Evolutionary conservation across 2,888 invertebrate species (phyloP).

Genomic region (Schizotus pectinicornis): DNA sequence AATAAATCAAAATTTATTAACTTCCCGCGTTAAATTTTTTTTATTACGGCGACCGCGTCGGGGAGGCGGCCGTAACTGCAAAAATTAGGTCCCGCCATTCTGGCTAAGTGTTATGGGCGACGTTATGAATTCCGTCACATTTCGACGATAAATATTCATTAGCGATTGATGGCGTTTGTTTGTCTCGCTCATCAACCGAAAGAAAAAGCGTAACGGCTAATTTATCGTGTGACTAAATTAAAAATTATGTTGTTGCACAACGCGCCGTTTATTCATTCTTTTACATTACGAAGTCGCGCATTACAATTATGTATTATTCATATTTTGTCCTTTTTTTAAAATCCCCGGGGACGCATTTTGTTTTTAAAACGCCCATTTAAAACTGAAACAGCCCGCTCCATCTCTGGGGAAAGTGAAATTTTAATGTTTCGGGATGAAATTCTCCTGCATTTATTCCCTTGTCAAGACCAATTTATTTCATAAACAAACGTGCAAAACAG

Average conservation of each 20-base stretch:
- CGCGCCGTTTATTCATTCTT: slow-evolving; percentile 13
- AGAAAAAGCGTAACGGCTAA: slow-evolving; percentile 15
- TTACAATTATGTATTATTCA: slow-evolving; percentile 33
- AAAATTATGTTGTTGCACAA: slow-evolving; percentile 22
- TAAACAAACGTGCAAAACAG: slow-evolving; percentile 37
- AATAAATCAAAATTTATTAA: too few species aligned
- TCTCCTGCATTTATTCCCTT: slow-evolving; percentile 37
- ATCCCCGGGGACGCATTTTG: slow-evolving; percentile 40
- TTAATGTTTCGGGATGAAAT: slow-evolving; percentile 41
- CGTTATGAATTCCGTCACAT: neutral
- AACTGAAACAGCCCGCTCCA: slow-evolving; percentile 35
- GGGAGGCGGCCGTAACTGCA: too few species aligned
- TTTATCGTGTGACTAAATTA: slow-evolving; percentile 23
- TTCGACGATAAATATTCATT: slow-evolving; percentile 14
- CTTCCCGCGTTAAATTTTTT: too few species aligned
- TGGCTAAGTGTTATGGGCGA: too few species aligned
- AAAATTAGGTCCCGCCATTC: too few species aligned
- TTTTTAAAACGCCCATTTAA: slow-evolving; percentile 42
- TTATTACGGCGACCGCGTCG: too few species aligned
- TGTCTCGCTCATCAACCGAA: slow-evolving; percentile 3
- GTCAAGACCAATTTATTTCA: slow-evolving; percentile 39
- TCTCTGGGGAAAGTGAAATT: slow-evolving; percentile 42
- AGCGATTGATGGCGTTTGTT: slow-evolving; percentile 17
- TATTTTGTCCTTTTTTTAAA: slow-evolving; percentile 26
- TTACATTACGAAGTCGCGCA: slow-evolving; percentile 5